Evolutionary conservation across 2,113 vertebrate species (phyloP).

Genomic region (Oncorhynchus nerka): DNA sequence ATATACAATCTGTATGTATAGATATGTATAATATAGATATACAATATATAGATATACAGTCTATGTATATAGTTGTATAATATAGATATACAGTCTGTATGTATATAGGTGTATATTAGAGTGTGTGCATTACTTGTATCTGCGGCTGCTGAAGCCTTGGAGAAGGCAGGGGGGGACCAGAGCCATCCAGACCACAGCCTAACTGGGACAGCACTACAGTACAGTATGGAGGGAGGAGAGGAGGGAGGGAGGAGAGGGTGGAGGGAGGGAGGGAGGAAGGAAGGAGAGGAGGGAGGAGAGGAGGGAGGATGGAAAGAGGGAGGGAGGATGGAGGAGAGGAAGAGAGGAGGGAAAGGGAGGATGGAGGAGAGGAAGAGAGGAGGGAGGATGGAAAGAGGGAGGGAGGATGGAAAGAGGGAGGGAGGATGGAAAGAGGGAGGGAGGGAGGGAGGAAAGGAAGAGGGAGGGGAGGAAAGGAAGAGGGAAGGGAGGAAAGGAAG

Average conservation of each 20-base stretch:
- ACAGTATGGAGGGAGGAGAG: not conserved
- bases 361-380: no score
- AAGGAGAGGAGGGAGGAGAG: conserved; percentile 2
- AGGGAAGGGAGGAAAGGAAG: no score
- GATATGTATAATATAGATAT: no score
- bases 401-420: no score
- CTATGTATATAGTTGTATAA: no score
- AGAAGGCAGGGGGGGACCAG: conserved; percentile 90
- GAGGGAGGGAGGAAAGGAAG: no score
- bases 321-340: conserved; percentile 36
- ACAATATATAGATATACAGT: accelerated
- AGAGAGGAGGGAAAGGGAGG: conserved; percentile 10
- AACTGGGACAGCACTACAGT: conserved; percentile 95
- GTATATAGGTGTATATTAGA: no score
- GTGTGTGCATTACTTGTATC: conserved; percentile 18
- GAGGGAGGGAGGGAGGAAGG: conserved; percentile 50
- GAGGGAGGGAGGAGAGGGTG: conserved; percentile 16
- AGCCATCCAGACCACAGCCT: conserved; percentile 94
- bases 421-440: no score
- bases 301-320: conserved; percentile 42
- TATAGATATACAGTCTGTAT: no score
- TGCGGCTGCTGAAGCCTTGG: conserved; percentile 94
- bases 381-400: no score
- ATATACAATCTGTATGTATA: no score
- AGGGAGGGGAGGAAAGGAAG: no score